phyloP scores from a whole-genome alignment of 2,888 invertebrate species.

The Ditula angustiorana region DNA sequence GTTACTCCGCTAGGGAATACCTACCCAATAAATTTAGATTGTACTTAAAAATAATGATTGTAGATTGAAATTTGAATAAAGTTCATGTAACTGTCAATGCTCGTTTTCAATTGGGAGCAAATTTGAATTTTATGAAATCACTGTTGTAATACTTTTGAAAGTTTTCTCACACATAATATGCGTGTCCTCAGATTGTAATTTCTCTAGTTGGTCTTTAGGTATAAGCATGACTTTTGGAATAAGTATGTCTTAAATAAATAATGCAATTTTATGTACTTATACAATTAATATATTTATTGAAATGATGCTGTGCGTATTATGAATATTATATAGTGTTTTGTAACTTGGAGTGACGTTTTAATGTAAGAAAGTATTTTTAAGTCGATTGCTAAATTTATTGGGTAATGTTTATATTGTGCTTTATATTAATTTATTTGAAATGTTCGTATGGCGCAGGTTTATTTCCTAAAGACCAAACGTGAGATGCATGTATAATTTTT shows the following conservation, averaged over 20 bases:
- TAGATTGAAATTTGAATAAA: conserved; percentile 69
- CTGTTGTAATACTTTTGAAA: conserved; percentile 51
- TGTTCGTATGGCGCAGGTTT: conserved; percentile 48
- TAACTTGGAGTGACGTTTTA: conserved; percentile 69
- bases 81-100: conserved; percentile 53
- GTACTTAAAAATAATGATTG: conserved; percentile 68
- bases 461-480: conserved; percentile 85
- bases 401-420: conserved; percentile 71
- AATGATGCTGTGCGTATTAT: conserved; percentile 43
- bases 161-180: conserved; percentile 77
- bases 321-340: conserved; percentile 48
- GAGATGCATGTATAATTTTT: conserved; percentile 80
- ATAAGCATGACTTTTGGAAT: conserved; percentile 44
- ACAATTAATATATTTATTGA: conserved; percentile 41
- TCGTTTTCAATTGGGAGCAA: conserved; percentile 79
- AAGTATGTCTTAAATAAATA: conserved; percentile 59
- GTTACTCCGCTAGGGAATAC: conserved; percentile 74
- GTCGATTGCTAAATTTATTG: conserved; percentile 84
- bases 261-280: conserved; percentile 41
- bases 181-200: conserved; percentile 51
- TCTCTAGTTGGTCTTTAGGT: conserved; percentile 83
- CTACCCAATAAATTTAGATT: conserved; percentile 85
- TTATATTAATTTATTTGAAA: conserved; percentile 43
- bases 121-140: conserved; percentile 81
- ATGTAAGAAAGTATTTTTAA: conserved; percentile 66